These are phyloP conservation scores for Arctopsyche grandis DNA, from an alignment of 1,140 invertebrate species.

Conservation along the genomic window DNA sequence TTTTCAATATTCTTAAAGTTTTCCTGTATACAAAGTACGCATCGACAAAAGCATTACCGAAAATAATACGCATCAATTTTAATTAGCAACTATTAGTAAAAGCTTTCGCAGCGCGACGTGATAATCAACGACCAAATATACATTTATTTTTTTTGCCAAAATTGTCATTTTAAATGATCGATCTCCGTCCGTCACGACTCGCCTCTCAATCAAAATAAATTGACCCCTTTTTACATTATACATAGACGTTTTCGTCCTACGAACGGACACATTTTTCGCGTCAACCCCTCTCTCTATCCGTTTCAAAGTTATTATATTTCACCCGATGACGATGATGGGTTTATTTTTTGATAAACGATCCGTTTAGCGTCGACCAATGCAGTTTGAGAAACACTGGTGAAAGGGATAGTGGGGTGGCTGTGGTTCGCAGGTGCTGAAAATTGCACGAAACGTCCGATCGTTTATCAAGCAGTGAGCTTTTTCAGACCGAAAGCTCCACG, in stretches of 20 bases:
- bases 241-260: slow-evolving; percentile 20
- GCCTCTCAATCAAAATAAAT: slow-evolving; percentile 43
- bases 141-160: too few relatives aligned
- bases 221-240: slow-evolving; percentile 37
- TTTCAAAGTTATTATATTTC: too few relatives aligned
- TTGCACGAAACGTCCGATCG: background rate
- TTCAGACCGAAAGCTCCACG: background rate
- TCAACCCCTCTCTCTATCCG: background rate
- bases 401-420: background rate
- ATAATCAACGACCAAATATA: too few relatives aligned
- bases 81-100: too few relatives aligned
- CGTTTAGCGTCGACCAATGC: background rate
- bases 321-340: slow-evolving; percentile 12
- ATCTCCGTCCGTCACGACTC: slow-evolving; percentile 27
- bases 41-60: too few relatives aligned
- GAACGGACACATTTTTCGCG: slow-evolving; percentile 26
- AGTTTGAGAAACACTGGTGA: background rate
- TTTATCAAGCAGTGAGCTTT: background rate
- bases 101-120: too few relatives aligned
- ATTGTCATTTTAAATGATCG: slow-evolving; percentile 1
- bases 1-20: too few relatives aligned
- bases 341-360: slow-evolving; percentile 12
- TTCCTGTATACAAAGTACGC: too few relatives aligned
- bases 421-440: background rate
- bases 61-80: too few relatives aligned